Evolutionary conservation across 2,113 vertebrate species (phyloP), one percentile per base, ranked within the genome.

Genomic region (Rhabdomys dilectus): DNA sequence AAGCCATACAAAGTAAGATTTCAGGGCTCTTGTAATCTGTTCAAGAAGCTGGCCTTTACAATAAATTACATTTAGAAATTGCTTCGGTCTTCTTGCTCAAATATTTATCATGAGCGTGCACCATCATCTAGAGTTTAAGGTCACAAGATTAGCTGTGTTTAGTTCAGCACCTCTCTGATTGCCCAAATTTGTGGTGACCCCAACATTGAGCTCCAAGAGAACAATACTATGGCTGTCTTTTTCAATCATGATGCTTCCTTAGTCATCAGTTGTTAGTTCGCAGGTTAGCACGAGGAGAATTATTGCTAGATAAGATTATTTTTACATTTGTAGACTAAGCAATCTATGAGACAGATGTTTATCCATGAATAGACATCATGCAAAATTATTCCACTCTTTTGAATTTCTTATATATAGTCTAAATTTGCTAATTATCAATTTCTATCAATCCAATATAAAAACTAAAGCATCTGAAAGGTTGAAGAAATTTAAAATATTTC

Each of bases 71-170:
- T 89, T 96, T 91, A 53, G 34, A 21, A 70, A 92, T 36, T 68
- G 5, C 17, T 76, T 60, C 81, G 13, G 45, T 85, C 36, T 78
- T 94, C 24, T 87, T 75, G 24, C 66, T 93, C 80, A 94, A 85
- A 76, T 88, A 97, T 80, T 92, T 75, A 70, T 89, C 24, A 91
- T 96, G 66, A 91, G 94, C 17, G 70, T 87, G 10, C 2, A 75
- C 2, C 24, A 53, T n/a, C 60, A 81, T 45, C 31, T 62, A 39
- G 62, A 93, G 17, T 86, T 72, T 60, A 75, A 91, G 88, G 39
- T 34, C 56, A 95, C 3, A 96, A 64, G 93, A 88, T 85, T 16
- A 42, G 12, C 34, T 66, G 31, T 92, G 48, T 92, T 94, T 68
- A 91, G 42, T 45, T 96, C 70, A 90, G 24, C 16, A 90, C 48